Conservation (phyloP, 1,140 invertebrate species). For the Physella acuta region DNA sequence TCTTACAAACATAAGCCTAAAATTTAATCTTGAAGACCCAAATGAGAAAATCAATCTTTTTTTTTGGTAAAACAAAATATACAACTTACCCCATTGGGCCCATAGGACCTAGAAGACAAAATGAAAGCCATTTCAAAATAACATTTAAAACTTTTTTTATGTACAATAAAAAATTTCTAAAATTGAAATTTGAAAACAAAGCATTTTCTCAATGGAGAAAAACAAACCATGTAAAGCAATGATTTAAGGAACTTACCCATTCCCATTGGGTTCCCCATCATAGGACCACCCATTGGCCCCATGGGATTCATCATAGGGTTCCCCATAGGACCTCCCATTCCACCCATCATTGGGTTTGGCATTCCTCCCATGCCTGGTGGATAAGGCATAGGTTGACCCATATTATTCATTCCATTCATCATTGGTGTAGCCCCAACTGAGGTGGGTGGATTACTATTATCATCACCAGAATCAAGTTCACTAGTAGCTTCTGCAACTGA, state of each 20-base stretch:
- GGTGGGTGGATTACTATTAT: slow-evolving; percentile 21
- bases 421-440: slow-evolving; percentile 12
- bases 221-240: no score
- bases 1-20: no score
- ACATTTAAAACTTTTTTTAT: background rate
- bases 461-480: slow-evolving; percentile 50
- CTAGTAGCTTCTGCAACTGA: slow-evolving; percentile 29
- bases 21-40: no score
- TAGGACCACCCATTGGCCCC: slow-evolving; percentile 44
- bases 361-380: slow-evolving; percentile 40
- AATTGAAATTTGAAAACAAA: no score
- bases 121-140: background rate
- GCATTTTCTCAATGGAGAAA: no score
- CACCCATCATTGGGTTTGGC: slow-evolving; percentile 62
- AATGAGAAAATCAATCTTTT: no score
- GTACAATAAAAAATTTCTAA: no score
- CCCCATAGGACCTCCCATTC: slow-evolving; percentile 63
- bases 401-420: slow-evolving; percentile 39
- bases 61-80: background rate
- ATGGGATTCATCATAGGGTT: slow-evolving; percentile 66
- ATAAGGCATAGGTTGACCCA: slow-evolving; percentile 47
- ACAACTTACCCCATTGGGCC: slow-evolving; percentile 70
- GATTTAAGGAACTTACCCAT: slow-evolving; percentile 28
- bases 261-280: slow-evolving; percentile 21
- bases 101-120: slow-evolving; percentile 54